Evolutionary conservation across 2,888 invertebrate species (phyloP).

Genomic region (Rhagonycha fulva): DNA sequence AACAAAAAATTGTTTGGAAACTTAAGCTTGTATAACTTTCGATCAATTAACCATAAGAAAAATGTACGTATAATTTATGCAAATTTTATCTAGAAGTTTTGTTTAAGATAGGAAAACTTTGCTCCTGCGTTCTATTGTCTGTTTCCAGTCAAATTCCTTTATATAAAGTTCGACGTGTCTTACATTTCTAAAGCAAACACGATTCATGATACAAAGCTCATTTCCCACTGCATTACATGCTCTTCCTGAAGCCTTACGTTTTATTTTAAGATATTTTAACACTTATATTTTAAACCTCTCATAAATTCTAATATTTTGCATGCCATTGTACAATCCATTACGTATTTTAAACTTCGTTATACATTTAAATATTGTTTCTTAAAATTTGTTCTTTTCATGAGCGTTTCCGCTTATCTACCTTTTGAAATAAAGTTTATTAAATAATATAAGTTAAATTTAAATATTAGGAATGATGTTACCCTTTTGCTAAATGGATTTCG

Average conservation of each 20-base stretch:
- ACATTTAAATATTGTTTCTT: neutral
- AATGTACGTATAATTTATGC: slow-evolving; percentile 5
- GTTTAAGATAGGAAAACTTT: slow-evolving; percentile 22
- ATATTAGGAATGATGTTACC: neutral
- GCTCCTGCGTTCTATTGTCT: slow-evolving; percentile 22
- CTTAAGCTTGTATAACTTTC: neutral
- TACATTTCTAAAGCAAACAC: slow-evolving; percentile 26
- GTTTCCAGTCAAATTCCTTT: slow-evolving; percentile 28
- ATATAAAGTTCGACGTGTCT: slow-evolving; percentile 23
- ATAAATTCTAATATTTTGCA: neutral
- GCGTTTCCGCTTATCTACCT: neutral
- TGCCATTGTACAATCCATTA: neutral
- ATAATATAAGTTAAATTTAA: neutral
- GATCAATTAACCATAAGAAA: neutral
- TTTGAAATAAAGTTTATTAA: neutral
- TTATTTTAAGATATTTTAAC: slow-evolving; percentile 18
- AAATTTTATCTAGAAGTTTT: slow-evolving; percentile 24
- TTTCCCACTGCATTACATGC: slow-evolving; percentile 26
- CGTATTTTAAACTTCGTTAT: neutral
- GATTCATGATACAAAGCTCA: slow-evolving; percentile 27
- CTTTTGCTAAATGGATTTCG: neutral
- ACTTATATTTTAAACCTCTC: neutral
- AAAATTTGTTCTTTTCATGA: neutral
- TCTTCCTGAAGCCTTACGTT: slow-evolving; percentile 17
- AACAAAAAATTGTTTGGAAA: neutral